Conservation (phyloP, 1,140 invertebrate species). For the Bombus waltoni region DNA sequence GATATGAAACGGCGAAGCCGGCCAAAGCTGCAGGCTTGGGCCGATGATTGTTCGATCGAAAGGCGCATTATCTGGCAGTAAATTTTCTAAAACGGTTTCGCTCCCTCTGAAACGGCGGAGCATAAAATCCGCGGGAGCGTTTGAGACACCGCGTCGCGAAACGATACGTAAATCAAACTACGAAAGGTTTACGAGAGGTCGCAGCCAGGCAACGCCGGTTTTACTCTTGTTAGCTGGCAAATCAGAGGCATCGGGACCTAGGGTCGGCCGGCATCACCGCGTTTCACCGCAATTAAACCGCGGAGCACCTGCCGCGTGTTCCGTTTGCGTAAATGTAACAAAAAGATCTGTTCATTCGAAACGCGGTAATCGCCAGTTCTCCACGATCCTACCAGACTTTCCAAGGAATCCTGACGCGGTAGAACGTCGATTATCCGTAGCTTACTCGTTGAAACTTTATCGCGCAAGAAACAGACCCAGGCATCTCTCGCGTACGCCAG, state of each 20-base stretch:
- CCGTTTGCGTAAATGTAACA: conserved; percentile 53
- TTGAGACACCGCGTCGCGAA: conserved; percentile 12
- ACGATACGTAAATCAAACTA: conserved; percentile 54
- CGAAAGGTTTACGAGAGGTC: conserved; percentile 58
- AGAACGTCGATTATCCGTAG: background rate
- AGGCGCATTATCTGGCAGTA: background rate
- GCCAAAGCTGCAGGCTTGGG: too few species aligned
- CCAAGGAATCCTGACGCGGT: background rate
- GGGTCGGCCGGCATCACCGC: background rate
- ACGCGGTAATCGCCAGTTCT: background rate
- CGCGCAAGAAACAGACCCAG: background rate
- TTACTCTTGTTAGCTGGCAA: conserved; percentile 26
- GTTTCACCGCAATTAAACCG: conserved; percentile 53
- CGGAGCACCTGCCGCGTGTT: conserved; percentile 33
- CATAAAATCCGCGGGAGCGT: conserved; percentile 20
- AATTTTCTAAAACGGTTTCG: background rate
- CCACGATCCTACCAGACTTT: background rate
- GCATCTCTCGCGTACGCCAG: background rate
- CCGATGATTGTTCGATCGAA: background rate
- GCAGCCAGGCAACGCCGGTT: background rate
- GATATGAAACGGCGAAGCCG: background rate
- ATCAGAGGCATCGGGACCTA: conserved; percentile 50
- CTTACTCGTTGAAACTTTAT: background rate
- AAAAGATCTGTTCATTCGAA: conserved; percentile 33
- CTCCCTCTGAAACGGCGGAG: background rate